Percentiles rank a stretch among this genome's conserved stretches.
These are phyloP conservation scores for Invenusta paracnida DNA, from an alignment of 2,888 invertebrate genomes.

Conservation along the genomic window DNA sequence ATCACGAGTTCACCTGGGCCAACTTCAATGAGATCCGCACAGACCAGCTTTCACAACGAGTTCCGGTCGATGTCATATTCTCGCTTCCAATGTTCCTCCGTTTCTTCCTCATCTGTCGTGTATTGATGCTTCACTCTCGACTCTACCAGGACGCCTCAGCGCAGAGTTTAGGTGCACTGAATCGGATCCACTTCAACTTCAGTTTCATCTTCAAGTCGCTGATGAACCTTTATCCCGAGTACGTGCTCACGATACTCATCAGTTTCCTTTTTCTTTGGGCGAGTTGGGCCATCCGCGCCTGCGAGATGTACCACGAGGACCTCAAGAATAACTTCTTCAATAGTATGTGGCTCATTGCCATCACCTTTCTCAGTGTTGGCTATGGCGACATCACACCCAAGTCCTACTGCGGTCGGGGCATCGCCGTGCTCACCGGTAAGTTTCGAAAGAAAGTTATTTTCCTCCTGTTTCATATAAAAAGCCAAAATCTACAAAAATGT, in stretches of 20 bases:
- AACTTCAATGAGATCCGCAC: neutral
- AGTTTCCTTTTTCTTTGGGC: slow-evolving; percentile 52
- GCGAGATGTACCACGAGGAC: slow-evolving; percentile 54
- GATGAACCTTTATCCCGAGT: slow-evolving; percentile 58
- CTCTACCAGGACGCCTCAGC: slow-evolving; percentile 59
- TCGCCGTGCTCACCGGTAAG: slow-evolving; percentile 56
- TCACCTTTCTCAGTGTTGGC: slow-evolving; percentile 59
- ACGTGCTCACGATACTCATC: slow-evolving; percentile 56
- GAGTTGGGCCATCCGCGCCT: slow-evolving; percentile 55
- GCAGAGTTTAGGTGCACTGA: slow-evolving; percentile 66
- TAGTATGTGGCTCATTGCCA: slow-evolving; percentile 59
- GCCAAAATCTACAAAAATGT: too few relatives aligned
- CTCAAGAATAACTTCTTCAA: slow-evolving; percentile 55
- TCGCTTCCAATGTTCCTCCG: slow-evolving; percentile 58
- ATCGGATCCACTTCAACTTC: slow-evolving; percentile 92
- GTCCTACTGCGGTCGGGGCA: slow-evolving; percentile 58
- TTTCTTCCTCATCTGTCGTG: slow-evolving; percentile 54
- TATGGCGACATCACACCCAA: slow-evolving; percentile 60
- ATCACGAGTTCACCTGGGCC: neutral
- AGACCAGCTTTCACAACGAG: slow-evolving; percentile 36
- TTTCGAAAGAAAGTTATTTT: neutral
- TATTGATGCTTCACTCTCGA: slow-evolving; percentile 57
- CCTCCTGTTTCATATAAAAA: too few relatives aligned
- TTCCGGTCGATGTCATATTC: slow-evolving; percentile 56
- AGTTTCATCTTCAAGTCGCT: slow-evolving; percentile 62